A percentile compares a stretch with the other conserved stretches of the same genome.
These are phyloP conservation scores for Corythornis madagascariensis DNA, from an alignment of 2,113 vertebrate genomes.

Conservation along the genomic window DNA sequence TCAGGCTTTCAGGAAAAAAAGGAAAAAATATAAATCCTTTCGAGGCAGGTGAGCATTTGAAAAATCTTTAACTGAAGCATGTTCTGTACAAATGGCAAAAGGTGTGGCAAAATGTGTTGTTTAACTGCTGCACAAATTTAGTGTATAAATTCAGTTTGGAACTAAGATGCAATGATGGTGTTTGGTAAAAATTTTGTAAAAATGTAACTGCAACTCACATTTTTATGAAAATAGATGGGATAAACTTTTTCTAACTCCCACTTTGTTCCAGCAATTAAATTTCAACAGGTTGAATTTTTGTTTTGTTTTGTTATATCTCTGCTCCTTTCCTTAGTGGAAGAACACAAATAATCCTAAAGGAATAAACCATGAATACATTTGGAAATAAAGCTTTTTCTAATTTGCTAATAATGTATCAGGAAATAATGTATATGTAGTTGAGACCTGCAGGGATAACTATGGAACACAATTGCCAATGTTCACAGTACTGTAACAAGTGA, in stretches of 20 bases:
- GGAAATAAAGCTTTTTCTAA: not conserved
- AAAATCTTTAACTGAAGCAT: not conserved
- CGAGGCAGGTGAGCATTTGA: not conserved
- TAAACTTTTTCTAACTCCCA: not conserved
- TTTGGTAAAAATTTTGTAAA: not conserved
- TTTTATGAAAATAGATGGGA: not conserved
- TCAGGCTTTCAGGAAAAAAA: not conserved
- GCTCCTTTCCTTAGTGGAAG: not conserved
- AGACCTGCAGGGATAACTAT: not conserved
- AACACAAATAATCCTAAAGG: not conserved
- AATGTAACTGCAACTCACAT: not conserved
- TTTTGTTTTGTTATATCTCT: not conserved
- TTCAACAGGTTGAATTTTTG: not conserved
- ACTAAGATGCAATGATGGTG: not conserved
- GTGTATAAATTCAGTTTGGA: not conserved
- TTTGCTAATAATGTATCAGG: not conserved
- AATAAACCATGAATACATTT: not conserved
- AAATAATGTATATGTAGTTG: not conserved
- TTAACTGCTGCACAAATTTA: not conserved
- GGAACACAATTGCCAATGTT: not conserved
- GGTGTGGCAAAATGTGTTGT: not conserved
- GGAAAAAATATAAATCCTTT: not conserved
- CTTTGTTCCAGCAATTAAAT: not conserved
- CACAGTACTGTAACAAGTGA: not conserved
- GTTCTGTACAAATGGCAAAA: not conserved